Evolutionary conservation across 2,888 invertebrate genomes (phyloP).

Genomic region (Gandaritis pyraliata): DNA sequence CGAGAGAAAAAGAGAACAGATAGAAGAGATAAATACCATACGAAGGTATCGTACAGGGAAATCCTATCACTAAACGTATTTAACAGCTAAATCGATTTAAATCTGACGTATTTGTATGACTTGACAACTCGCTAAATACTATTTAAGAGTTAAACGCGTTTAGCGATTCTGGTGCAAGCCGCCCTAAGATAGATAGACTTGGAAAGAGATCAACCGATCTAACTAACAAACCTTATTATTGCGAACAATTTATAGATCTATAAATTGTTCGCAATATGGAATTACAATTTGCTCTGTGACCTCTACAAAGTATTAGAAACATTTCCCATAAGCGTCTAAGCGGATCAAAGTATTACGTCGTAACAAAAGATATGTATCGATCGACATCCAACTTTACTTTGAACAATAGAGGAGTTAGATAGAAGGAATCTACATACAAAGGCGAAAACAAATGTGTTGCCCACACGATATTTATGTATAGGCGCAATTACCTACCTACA

Average conservation of each 20-base stretch:
- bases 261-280: neutral
- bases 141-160: no score
- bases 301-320: conserved; percentile 19
- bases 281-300: conserved; percentile 21
- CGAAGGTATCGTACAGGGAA: no score
- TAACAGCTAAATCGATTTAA: no score
- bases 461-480: conserved; percentile 12
- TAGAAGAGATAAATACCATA: no score
- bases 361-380: conserved; percentile 39
- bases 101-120: no score
- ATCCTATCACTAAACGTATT: no score
- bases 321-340: conserved; percentile 28
- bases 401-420: conserved; percentile 34
- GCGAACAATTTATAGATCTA: no score
- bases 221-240: neutral
- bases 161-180: no score
- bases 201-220: neutral
- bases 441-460: conserved; percentile 20
- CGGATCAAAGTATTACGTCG: conserved; percentile 36
- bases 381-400: conserved; percentile 30
- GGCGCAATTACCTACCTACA: conserved; percentile 1
- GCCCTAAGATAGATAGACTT: neutral
- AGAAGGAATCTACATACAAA: conserved; percentile 38
- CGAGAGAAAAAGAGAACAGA: no score
- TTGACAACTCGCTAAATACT: no score